Evolutionary conservation across 1,140 invertebrate species (phyloP), one percentile per base, ranked within the genome.

Genomic region (Aricia agestis): DNA sequence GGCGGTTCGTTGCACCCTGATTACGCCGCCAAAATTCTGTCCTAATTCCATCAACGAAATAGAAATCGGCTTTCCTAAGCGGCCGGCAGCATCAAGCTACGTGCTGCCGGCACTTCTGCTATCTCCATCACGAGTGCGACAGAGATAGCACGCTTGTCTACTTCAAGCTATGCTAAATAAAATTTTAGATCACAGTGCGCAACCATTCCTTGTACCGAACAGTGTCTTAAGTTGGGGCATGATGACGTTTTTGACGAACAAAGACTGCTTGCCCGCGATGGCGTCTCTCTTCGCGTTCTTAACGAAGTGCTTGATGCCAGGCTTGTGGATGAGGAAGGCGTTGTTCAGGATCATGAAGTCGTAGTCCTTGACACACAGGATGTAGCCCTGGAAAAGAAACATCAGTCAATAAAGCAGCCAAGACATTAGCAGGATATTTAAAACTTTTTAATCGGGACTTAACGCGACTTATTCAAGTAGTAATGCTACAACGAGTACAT

Each of bases 281-380:
- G 94, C 93, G 31, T 96, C 96, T 31, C 96, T 89, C 71, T 95
- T 95, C 15, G 94, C 92, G 81, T 97, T 96, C 82, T 95, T 96
- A 80, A 95, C 95, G 80, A 95, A 94, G 32, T 95, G 93, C 83
- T 97, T 97, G 67, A 97, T 97, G 18, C 97, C 97, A 0, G 97
- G 97, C 72, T 96, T 95, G 87, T 98, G 97, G 4, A 97, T 96
- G 13, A 98, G 92, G 85, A 97, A 98, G 7, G 96, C 96, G 85
- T 98, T 98, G 89, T 98, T 96, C 77, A 98, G 82, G 76, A 98
- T 97, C 84, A 97, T 94, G 84, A 98, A 97, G 79, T 98, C 96
- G 82, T 98, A 98, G 86, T 98, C 95, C 79, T 97, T 90, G 4
- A 97, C 95, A 89, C 97, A 98, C 61, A 98, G 92, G 52, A 95